Percentiles rank a stretch among this genome's conserved stretches.
phyloP scores from a whole-genome alignment of 1,140 invertebrate species.

The Copidosoma floridanum region DNA sequence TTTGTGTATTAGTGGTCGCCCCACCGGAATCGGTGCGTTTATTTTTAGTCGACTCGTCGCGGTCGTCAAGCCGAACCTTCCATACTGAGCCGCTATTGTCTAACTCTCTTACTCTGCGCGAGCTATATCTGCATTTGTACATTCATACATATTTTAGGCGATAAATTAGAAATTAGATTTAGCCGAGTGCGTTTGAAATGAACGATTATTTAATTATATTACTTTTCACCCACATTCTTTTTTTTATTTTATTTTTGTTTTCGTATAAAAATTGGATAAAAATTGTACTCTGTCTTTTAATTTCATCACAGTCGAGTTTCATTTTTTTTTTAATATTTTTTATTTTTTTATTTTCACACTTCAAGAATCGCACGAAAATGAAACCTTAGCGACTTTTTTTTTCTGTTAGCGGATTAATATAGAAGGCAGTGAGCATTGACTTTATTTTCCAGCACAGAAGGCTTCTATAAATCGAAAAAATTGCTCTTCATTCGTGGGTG shows the following conservation, averaged over 20 bases:
- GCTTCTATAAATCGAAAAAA: conserved; percentile 1
- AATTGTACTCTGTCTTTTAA: conserved; percentile 4
- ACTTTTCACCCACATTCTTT: no score
- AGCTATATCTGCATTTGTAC: no score
- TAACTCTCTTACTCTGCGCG: no score
- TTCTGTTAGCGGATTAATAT: background rate
- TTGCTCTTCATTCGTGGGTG: no score
- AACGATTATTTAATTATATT: no score
- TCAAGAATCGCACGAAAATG: background rate
- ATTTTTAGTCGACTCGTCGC: background rate
- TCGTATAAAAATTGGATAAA: background rate
- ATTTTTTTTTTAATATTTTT: background rate
- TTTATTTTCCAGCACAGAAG: background rate
- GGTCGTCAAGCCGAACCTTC: conserved; percentile 6
- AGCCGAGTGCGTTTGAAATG: no score
- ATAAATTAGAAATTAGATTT: no score
- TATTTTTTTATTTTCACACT: background rate
- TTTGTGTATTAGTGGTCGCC: background rate
- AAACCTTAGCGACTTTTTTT: background rate
- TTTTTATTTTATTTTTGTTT: no score
- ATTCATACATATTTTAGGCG: no score
- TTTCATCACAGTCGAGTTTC: conserved; percentile 14
- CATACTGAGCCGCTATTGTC: background rate
- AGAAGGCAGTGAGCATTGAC: conserved; percentile 11
- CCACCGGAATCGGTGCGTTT: no score